These are phyloP conservation scores for Austrofundulus limnaeus DNA, from an alignment of 2,113 vertebrate species.

Conservation along the genomic window DNA sequence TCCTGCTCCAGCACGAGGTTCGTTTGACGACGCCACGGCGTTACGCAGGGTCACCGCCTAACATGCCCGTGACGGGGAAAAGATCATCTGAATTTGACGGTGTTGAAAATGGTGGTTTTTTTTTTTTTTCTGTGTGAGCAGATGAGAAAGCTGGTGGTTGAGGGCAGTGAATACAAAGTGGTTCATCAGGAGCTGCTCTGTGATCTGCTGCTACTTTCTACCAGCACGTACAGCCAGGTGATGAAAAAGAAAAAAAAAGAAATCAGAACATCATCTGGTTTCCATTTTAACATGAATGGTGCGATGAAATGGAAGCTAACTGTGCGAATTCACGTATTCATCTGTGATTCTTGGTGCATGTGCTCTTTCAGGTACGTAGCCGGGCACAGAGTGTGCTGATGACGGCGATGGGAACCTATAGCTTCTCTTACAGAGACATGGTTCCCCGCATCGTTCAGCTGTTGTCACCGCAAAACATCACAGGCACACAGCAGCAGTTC, in stretches of 20 bases:
- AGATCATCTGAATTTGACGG: neutral
- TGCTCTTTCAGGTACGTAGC: constrained; percentile 86
- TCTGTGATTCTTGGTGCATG: neutral
- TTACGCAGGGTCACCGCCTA: neutral
- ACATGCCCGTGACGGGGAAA: neutral
- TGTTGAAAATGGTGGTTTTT: too few relatives aligned
- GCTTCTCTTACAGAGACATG: constrained; percentile 94
- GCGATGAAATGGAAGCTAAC: constrained; percentile 7
- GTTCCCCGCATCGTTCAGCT: constrained; percentile 90
- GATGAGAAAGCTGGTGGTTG: constrained; percentile 92
- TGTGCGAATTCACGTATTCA: neutral
- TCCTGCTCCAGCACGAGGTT: constrained; percentile 97
- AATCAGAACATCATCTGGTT: constrained; percentile 24
- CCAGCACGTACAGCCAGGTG: constrained; percentile 95
- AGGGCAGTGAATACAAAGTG: constrained; percentile 92
- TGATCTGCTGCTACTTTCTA: constrained; percentile 92
- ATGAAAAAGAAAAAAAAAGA: neutral
- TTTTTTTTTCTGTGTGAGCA: constrained; percentile 58
- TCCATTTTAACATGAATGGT: constrained; percentile 19
- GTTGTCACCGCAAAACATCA: constrained; percentile 81
- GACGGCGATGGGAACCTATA: constrained; percentile 89
- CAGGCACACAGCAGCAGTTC: constrained; percentile 89
- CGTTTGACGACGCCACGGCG: constrained; percentile 1
- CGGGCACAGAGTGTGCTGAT: constrained; percentile 93
- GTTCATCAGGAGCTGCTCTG: constrained; percentile 91